phyloP scores from a whole-genome alignment of 2,888 invertebrate species.

The Drosophila neotestacea region DNA sequence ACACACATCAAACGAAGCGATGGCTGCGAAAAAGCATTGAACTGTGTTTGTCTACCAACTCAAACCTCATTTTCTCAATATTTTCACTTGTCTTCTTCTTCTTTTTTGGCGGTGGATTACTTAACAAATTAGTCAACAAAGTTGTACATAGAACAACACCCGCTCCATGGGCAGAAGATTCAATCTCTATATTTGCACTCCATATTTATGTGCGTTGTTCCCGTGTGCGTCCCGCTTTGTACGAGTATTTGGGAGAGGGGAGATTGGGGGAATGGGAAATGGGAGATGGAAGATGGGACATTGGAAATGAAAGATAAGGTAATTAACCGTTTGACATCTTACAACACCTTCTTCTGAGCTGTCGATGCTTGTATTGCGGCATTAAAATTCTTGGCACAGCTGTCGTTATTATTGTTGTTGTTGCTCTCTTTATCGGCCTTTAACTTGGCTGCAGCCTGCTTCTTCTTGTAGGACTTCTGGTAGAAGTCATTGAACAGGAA shows the following conservation, averaged over 20 bases:
- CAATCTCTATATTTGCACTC: constrained; percentile 2
- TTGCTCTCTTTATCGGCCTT: constrained; percentile 53
- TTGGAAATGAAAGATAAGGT: background rate
- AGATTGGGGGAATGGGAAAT: background rate
- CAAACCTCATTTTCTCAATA: constrained; percentile 35
- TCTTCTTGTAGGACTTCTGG: constrained; percentile 89
- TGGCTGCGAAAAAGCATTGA: constrained; percentile 75
- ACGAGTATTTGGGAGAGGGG: constrained; percentile 57
- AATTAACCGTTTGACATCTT: constrained; percentile 26
- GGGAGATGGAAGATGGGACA: background rate
- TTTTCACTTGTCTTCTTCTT: constrained; percentile 15
- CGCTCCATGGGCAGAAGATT: constrained; percentile 19
- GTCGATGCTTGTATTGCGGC: constrained; percentile 43
- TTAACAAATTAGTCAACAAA: constrained; percentile 81
- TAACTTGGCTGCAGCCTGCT: constrained; percentile 77
- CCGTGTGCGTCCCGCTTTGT: constrained; percentile 47
- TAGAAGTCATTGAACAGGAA: constrained; percentile 97
- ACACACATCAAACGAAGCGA: constrained; percentile 70
- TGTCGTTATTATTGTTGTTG: constrained; percentile 69
- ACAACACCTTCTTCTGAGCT: constrained; percentile 63
- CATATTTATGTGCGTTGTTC: constrained; percentile 14
- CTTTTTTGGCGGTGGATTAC: constrained; percentile 70
- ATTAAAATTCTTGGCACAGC: constrained; percentile 74
- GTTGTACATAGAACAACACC: constrained; percentile 70
- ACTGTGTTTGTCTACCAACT: constrained; percentile 65